phyloP scores from a whole-genome alignment of 2,113 vertebrate genomes.

The Dasypus novemcinctus region DNA sequence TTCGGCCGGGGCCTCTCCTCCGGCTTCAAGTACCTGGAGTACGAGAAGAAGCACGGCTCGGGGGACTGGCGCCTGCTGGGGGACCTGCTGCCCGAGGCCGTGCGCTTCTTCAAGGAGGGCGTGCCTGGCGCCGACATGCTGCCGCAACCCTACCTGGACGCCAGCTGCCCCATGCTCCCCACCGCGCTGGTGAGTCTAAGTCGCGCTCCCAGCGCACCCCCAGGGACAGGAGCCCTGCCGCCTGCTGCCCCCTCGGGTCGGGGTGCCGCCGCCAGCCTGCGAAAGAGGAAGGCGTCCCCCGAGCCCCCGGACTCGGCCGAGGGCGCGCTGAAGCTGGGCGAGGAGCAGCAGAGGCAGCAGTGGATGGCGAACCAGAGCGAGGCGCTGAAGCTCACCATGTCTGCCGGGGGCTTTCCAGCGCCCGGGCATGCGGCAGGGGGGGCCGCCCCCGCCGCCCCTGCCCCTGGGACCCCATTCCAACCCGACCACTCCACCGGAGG shows the following conservation, averaged over 20 bases:
- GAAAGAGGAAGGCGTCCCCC: conserved; percentile 91
- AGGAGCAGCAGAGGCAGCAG: conserved; percentile 91
- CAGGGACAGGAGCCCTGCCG: conserved; percentile 80
- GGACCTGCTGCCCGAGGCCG: conserved; percentile 92
- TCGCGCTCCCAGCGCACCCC: conserved; percentile 84
- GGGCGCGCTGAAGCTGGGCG: conserved; percentile 85
- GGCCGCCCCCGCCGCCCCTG: conserved; percentile 86
- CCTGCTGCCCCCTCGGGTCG: conserved; percentile 81
- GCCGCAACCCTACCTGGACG: conserved; percentile 92
- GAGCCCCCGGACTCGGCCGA: conserved; percentile 90
- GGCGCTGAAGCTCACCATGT: conserved; percentile 90
- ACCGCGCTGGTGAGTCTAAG: conserved; percentile 89
- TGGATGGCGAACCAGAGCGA: conserved; percentile 93
- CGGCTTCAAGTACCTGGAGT: conserved; percentile 98
- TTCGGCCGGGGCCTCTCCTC: conserved; percentile 94
- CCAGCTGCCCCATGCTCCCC: conserved; percentile 91
- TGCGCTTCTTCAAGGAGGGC: conserved; percentile 94
- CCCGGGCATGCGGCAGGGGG: conserved; percentile 83
- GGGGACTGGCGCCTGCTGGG: conserved; percentile 97
- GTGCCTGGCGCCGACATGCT: conserved; percentile 91
- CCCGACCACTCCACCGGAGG: conserved; percentile 91
- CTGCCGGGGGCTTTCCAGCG: conserved; percentile 86
- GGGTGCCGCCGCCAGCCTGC: conserved; percentile 83
- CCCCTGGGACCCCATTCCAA: conserved; percentile 89
- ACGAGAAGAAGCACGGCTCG: conserved; percentile 93